phyloP scores from a whole-genome alignment of 2,888 invertebrate genomes.

The Chirona hameri region DNA sequence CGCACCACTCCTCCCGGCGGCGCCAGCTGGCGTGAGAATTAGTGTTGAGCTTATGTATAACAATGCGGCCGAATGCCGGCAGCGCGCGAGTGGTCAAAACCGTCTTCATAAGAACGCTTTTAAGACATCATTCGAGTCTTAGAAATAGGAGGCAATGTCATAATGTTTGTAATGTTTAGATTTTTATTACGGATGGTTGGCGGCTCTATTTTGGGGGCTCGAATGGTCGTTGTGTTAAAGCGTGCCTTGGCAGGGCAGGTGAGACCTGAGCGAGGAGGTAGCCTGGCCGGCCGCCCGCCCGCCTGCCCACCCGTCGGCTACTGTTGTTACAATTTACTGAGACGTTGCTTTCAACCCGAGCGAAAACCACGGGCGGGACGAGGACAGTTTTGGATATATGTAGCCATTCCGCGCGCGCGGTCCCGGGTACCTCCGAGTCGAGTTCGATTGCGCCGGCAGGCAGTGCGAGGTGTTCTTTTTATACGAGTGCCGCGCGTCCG shows the following conservation, averaged over 20 bases:
- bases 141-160: background rate
- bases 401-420: background rate
- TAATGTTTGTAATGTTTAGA: slow-evolving; percentile 26
- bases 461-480: background rate
- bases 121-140: slow-evolving; percentile 7
- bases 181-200: background rate
- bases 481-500: background rate
- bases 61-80: background rate
- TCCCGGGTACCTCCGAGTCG: background rate
- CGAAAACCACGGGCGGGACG: background rate
- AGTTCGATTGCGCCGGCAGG: background rate
- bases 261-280: background rate
- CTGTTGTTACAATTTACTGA: slow-evolving; percentile 4
- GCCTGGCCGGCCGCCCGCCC: background rate
- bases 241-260: slow-evolving; percentile 1
- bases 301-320: background rate
- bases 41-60: background rate
- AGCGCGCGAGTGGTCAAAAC: background rate
- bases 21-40: no score
- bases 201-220: slow-evolving; percentile 4
- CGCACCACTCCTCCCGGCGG: no score
- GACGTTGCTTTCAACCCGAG: background rate
- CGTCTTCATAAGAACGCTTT: slow-evolving; percentile 26
- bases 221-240: slow-evolving; percentile 13
- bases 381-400: background rate